Base-by-base conservation (phyloP, 2,113 vertebrate species). In the Muntiacus muntjak region DNA sequence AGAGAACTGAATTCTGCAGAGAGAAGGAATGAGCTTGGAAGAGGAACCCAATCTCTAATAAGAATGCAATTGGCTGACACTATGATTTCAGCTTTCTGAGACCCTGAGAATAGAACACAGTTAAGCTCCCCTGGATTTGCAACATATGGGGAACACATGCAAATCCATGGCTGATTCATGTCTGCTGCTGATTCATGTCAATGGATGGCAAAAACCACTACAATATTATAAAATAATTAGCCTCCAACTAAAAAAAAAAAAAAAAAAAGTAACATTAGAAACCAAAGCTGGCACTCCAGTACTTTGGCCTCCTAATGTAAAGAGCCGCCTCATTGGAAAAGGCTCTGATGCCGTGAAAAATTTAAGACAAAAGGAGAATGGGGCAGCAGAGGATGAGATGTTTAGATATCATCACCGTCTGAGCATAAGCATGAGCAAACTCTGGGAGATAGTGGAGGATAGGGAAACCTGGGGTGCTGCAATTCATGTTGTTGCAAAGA, bases 401-500 rank as follows among this genome's bases (percentile, higher is more conserved):
- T 6, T 76, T 14, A 76, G 23, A 43, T 76, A 43, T 25, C 36
- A 76, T 43, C 36, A 25, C 40, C 14, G 12, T 26, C 21, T 74
- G 19, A 43, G 23, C 23, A 76, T 43, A 43, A 74, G 43, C 43
- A 25, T 26, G 21, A 43, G 23, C 36, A 43, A 76, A 76, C 12
- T 26, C 36, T 43, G 23, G 36, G 23, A 76, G 71, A 43, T 1
- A 25, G 36, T 76, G 36, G 23, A 43, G 71, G 36, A 40, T 23
- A 6, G 21, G 67, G 10, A 74, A 74, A 23, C 67, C 21, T 40
- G 36, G 36, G 3, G 0, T 26, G 6, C 2, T 1, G 23, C 21
- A 23, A 6, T 13, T 30, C 12, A 76, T 14, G 21, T 13, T 5
- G 0, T 25, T 76, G 71, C 36, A 14, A 26, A 12, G 23, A 76